Evolutionary conservation across 2,113 vertebrate species (phyloP).

Genomic region (Aspidoscelis tigris): DNA sequence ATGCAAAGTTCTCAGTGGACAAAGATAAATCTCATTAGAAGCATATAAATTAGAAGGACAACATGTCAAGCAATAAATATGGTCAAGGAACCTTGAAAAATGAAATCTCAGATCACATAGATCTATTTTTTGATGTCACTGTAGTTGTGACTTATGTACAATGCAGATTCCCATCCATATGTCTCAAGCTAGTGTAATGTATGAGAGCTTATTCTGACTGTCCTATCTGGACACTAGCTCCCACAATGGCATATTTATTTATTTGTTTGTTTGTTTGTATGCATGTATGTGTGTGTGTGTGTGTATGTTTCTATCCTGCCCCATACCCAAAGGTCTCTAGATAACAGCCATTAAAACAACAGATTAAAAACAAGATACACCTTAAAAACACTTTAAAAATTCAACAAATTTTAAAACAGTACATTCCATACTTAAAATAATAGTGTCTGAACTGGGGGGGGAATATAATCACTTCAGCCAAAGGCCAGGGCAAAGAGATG

Average conservation of each 20-base stretch:
- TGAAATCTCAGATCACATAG: constrained; percentile 34
- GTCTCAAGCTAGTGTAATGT: background rate
- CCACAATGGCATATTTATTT: background rate
- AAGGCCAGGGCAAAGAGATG: too few relatives aligned
- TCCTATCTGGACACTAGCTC: too few relatives aligned
- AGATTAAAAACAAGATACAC: too few relatives aligned
- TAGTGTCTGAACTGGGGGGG: too few relatives aligned
- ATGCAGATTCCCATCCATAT: background rate
- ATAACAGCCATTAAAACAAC: too few relatives aligned
- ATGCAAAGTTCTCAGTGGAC: constrained; percentile 60
- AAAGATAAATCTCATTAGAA: constrained; percentile 64
- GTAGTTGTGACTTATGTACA: background rate
- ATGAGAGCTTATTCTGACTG: background rate
- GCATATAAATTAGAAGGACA: constrained; percentile 43
- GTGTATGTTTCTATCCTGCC: too few relatives aligned
- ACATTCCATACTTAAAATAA: too few relatives aligned
- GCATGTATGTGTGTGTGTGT: too few relatives aligned
- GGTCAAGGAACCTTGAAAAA: constrained; percentile 29
- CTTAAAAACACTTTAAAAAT: too few relatives aligned
- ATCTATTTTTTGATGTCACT: background rate
- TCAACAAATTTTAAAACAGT: too few relatives aligned
- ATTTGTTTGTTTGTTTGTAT: background rate
- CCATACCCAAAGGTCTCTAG: too few relatives aligned
- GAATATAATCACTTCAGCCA: too few relatives aligned
- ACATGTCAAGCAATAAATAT: constrained; percentile 35